Percentiles rank a stretch among this genome's conserved stretches.
These are phyloP conservation scores for Phocoena sinus DNA, from an alignment of 2,113 vertebrate genomes.

Conservation along the genomic window DNA sequence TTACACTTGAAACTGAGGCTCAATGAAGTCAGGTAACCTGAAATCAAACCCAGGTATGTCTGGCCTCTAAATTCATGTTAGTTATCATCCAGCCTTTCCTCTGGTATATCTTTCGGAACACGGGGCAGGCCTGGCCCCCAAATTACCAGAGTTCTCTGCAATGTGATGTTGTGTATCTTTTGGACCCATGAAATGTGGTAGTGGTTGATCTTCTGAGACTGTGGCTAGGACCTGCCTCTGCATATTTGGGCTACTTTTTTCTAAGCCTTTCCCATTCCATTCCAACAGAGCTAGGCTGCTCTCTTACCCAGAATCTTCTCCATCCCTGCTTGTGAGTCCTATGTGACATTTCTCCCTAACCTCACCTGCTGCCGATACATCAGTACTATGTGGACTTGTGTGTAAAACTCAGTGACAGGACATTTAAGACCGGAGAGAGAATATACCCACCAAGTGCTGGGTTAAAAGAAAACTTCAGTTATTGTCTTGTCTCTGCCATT, in stretches of 20 bases:
- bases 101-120: not conserved
- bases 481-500: not conserved
- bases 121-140: not conserved
- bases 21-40: too few relatives aligned
- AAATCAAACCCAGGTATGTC: too few relatives aligned
- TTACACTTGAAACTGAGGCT: too few relatives aligned
- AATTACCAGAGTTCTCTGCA: not conserved
- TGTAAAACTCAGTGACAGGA: not conserved
- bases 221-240: not conserved
- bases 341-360: not conserved
- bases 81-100: rapidly evolving
- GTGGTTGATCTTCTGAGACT: not conserved
- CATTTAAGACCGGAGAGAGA: not conserved
- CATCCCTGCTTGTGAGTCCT: not conserved
- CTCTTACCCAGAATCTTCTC: not conserved
- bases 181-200: not conserved
- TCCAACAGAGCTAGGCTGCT: not conserved
- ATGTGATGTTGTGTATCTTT: not conserved
- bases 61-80: not conserved
- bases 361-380: rapidly evolving
- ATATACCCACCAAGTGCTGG: not conserved
- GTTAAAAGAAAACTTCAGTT: not conserved
- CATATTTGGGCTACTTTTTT: not conserved
- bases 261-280: not conserved
- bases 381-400: rapidly evolving